Conservation (phyloP, 2,113 vertebrate species). For the Burhinus bistriatus region DNA sequence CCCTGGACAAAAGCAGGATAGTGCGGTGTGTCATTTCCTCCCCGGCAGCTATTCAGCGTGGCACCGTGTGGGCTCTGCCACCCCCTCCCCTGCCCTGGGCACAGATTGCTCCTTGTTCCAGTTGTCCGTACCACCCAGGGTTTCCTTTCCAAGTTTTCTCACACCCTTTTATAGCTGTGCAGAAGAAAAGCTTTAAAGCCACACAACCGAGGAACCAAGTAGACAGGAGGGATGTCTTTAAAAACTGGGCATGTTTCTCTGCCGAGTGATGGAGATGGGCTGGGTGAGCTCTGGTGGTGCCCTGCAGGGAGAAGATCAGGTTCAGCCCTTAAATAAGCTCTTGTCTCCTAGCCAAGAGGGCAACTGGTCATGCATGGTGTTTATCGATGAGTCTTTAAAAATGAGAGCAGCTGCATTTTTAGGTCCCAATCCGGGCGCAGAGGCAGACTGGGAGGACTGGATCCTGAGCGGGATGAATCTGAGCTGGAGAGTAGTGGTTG, state of each 20-base stretch:
- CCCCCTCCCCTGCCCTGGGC: conserved; percentile 35
- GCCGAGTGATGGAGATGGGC: not conserved
- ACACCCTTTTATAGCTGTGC: conserved; percentile 30
- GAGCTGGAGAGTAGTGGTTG: not conserved
- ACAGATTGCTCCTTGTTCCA: conserved; percentile 62
- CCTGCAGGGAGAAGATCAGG: rapidly evolving
- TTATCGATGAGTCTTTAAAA: not conserved
- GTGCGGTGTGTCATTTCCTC: conserved; percentile 59
- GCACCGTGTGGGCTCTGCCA: conserved; percentile 27
- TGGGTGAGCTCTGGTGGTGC: not conserved
- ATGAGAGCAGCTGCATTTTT: not conserved
- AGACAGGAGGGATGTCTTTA: not conserved
- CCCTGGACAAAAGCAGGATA: conserved; percentile 61
- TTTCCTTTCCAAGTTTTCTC: conserved; percentile 67
- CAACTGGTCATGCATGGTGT: not conserved
- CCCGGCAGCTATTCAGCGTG: conserved; percentile 12
- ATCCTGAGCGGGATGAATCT: rapidly evolving
- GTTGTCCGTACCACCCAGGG: conserved; percentile 53
- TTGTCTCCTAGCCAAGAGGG: not conserved
- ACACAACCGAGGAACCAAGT: not conserved
- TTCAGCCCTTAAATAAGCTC: not conserved
- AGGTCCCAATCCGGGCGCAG: not conserved
- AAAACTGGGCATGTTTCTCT: not conserved
- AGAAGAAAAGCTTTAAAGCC: conserved; percentile 13
- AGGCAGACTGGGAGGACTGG: not conserved